Conservation (phyloP, 2,797 vertebrate genomes). For the Heteromormyrus szaboi region DNA sequence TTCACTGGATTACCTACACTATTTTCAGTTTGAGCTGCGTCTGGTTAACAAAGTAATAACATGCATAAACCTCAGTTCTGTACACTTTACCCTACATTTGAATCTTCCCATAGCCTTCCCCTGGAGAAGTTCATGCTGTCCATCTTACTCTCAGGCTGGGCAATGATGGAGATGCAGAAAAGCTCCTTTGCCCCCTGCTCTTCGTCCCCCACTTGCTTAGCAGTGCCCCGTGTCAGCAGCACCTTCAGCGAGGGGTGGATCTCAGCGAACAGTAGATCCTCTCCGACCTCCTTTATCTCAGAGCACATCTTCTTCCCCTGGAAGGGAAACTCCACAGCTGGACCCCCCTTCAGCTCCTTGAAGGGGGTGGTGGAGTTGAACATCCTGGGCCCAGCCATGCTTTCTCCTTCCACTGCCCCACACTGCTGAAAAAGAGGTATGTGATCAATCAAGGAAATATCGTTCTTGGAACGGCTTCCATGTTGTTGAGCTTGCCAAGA, state of each 20-base stretch:
- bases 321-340: conserved; percentile 27
- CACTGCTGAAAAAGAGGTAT: background rate
- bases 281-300: conserved; percentile 32
- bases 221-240: conserved; percentile 74
- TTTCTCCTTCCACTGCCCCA: background rate
- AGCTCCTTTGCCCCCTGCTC: conserved; percentile 40
- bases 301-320: conserved; percentile 31
- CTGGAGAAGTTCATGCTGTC: background rate
- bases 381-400: conserved; percentile 53
- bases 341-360: conserved; percentile 37
- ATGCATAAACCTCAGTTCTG: background rate
- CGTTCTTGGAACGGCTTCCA: background rate
- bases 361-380: conserved; percentile 49
- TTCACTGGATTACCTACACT: background rate
- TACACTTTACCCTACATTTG: background rate
- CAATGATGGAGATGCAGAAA: conserved; percentile 68
- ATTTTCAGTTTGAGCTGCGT: background rate
- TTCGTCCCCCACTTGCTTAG: conserved; percentile 66
- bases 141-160: conserved; percentile 82
- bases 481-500: background rate
- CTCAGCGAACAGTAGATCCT: conserved; percentile 39
- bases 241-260: conserved; percentile 45
- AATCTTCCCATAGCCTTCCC: background rate
- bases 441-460: background rate
- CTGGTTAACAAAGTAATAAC: background rate